Evolutionary conservation across 2,888 invertebrate species (phyloP).

Genomic region (Oligia fasciuncula): DNA sequence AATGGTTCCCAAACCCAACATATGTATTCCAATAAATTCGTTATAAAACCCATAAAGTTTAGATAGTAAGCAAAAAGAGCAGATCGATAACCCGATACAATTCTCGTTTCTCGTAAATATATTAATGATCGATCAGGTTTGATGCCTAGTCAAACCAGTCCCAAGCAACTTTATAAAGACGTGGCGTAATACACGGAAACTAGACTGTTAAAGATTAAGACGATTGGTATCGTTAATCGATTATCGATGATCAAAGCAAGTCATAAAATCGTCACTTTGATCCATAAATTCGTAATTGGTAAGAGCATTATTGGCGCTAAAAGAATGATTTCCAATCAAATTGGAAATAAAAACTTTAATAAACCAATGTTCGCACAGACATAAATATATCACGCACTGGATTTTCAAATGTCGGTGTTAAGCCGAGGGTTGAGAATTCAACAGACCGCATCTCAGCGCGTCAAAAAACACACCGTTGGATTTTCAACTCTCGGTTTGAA

Average conservation of each 20-base stretch:
- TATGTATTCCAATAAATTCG: not conserved
- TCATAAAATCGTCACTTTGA: constrained; percentile 49
- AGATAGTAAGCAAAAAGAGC: constrained; percentile 48
- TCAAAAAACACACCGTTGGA: not conserved
- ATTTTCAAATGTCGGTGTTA: not conserved
- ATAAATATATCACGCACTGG: not conserved
- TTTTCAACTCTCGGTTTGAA: not conserved
- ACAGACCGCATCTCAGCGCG: not conserved
- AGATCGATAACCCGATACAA: constrained; percentile 48
- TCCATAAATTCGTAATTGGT: constrained; percentile 39
- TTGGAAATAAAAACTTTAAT: constrained; percentile 10
- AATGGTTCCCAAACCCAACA: not conserved
- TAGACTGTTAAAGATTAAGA: constrained; percentile 47
- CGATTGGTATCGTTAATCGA: constrained; percentile 54
- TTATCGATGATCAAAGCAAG: constrained; percentile 50
- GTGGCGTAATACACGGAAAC: constrained; percentile 61
- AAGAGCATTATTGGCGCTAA: constrained; percentile 30
- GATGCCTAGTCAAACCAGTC: constrained; percentile 61
- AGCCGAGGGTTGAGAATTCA: not conserved
- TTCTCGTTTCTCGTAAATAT: constrained; percentile 61
- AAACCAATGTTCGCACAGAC: not conserved
- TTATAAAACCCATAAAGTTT: constrained; percentile 17
- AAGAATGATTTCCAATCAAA: constrained; percentile 26
- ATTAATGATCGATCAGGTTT: constrained; percentile 64
- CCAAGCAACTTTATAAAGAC: constrained; percentile 45